phyloP scores from a whole-genome alignment of 2,888 invertebrate genomes.

The Rhynchonema sp. region DNA sequence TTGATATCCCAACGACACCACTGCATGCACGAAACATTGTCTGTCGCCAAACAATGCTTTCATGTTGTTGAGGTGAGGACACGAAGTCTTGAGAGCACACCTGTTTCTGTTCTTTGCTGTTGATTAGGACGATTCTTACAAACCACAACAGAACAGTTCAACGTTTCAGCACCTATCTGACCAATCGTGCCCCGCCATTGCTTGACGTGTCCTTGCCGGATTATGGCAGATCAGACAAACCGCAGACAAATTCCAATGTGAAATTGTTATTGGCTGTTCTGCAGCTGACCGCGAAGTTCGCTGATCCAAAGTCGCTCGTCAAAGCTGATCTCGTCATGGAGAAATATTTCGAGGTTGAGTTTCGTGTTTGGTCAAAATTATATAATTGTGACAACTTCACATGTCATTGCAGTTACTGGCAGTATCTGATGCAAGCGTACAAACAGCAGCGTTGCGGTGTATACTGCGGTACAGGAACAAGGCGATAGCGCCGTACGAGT shows the following conservation, averaged over 20 bases:
- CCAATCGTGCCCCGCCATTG: neutral
- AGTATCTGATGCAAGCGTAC: slow-evolving; percentile 55
- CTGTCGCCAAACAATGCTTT: no score
- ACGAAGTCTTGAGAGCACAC: no score
- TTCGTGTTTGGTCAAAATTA: neutral
- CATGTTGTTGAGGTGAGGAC: no score
- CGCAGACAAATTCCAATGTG: neutral
- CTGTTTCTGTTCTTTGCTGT: no score
- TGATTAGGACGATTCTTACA: no score
- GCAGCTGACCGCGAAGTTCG: slow-evolving; percentile 54
- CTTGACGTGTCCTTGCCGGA: neutral
- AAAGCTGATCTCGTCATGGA: slow-evolving; percentile 45
- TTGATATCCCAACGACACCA: no score
- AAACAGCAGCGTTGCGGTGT: slow-evolving; percentile 66
- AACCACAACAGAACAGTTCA: no score
- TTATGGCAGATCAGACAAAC: neutral
- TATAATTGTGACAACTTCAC: no score
- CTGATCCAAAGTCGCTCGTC: slow-evolving; percentile 57
- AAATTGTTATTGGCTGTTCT: slow-evolving; percentile 45
- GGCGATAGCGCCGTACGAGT: slow-evolving; percentile 52
- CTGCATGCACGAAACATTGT: no score
- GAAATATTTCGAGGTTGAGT: no score
- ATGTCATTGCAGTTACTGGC: slow-evolving; percentile 60
- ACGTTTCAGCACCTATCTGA: neutral
- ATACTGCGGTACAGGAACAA: slow-evolving; percentile 64